Evolutionary conservation across 2,888 invertebrate species (phyloP).

Genomic region (Criorhina ranunculi): DNA sequence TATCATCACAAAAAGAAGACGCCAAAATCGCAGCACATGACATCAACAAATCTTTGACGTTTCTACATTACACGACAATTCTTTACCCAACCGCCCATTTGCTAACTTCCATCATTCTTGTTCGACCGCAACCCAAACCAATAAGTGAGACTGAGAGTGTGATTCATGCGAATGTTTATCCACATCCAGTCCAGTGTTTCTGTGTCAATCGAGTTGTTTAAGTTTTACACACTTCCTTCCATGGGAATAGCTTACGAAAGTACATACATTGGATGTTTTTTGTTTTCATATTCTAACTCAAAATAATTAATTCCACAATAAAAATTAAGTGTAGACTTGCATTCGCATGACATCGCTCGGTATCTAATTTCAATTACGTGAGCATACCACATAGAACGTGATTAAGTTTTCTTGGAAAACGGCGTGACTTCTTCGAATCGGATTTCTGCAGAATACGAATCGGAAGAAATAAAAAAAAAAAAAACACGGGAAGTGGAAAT

Average conservation of each 20-base stretch:
- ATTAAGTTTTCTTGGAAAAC: background rate
- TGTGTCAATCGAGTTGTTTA: conserved; percentile 40
- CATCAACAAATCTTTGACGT: conserved; percentile 71
- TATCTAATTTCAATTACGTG: conserved; percentile 37
- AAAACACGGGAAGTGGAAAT: conserved; percentile 23
- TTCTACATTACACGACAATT: conserved; percentile 65
- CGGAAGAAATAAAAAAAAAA: conserved; percentile 11
- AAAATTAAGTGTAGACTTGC: background rate
- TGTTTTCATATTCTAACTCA: background rate
- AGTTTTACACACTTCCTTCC: conserved; percentile 21
- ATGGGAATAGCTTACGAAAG: conserved; percentile 24
- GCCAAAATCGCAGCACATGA: conserved; percentile 15
- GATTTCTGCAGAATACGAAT: conserved; percentile 42
- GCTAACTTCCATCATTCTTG: conserved; percentile 28
- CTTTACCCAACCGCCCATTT: conserved; percentile 22
- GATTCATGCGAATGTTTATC: conserved; percentile 57
- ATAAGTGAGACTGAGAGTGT: conserved; percentile 57
- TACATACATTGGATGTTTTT: conserved; percentile 25
- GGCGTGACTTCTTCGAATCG: conserved; percentile 26
- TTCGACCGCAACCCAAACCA: conserved; percentile 10
- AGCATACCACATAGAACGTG: conserved; percentile 21
- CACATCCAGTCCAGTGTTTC: conserved; percentile 1
- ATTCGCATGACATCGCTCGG: background rate
- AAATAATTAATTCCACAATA: conserved; percentile 4
- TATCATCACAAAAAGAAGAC: conserved; percentile 5